phyloP scores from a whole-genome alignment of 2,113 vertebrate species.

The Muntiacus muntjak region DNA sequence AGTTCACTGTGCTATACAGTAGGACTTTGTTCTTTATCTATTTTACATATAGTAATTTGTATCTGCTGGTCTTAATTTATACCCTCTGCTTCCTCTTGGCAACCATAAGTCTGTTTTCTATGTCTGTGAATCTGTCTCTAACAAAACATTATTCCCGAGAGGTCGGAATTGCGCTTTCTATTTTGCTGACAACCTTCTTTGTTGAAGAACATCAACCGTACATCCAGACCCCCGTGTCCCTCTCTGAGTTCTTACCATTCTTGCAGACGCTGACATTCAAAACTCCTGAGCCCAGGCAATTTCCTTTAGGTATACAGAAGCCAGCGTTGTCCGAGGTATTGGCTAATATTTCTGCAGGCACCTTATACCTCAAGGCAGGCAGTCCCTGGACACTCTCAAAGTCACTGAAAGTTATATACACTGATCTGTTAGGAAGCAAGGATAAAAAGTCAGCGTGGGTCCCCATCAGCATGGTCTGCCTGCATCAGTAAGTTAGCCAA shows the following conservation, averaged over 20 bases:
- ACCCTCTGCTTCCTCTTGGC: neutral
- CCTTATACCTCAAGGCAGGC: conserved; percentile 87
- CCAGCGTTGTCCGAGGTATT: conserved; percentile 93
- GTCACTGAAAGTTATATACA: conserved; percentile 87
- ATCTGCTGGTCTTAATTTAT: neutral
- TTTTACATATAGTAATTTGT: neutral
- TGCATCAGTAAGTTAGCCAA: neutral
- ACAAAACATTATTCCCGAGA: neutral
- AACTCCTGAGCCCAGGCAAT: conserved; percentile 91
- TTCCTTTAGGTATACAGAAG: conserved; percentile 90
- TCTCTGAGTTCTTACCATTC: conserved; percentile 81
- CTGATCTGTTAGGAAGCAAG: conserved; percentile 81
- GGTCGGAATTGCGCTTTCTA: neutral
- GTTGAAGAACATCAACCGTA: neutral
- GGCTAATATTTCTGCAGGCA: conserved; percentile 88
- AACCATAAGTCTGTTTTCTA: neutral
- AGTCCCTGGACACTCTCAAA: conserved; percentile 84
- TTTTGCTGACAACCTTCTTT: neutral
- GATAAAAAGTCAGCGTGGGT: conserved; percentile 1
- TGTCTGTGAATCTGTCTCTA: neutral
- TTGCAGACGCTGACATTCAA: conserved; percentile 92
- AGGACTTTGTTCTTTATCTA: neutral
- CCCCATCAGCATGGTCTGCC: neutral
- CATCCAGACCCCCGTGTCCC: neutral
- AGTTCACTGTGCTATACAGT: neutral